Evolutionary conservation across 2,888 invertebrate species (phyloP), one percentile per base, ranked within the genome.

Genomic region (Cataglyphis albicans): DNA sequence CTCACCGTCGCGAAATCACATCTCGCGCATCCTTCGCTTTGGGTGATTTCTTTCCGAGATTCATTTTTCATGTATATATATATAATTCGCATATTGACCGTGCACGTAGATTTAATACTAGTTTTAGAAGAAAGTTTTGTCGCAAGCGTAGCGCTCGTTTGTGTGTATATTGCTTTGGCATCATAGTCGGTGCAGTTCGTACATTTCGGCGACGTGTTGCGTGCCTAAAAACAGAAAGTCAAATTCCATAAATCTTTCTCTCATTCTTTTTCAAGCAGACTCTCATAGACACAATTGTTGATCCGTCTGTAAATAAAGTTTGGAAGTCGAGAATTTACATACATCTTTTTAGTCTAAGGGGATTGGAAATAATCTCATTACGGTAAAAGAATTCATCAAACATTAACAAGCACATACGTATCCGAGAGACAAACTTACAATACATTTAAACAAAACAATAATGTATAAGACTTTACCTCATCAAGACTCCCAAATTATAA

Each of bases 401-500:
- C 57, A 57, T 76, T 25, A 68, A 55, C 38, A 25, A 38, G 48
- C 35, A n/a, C n/a, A n/a, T n/a, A 4, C 48, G 25, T 25, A 3
- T 18, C 3, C 25, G n/a, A 48, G 48, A 41, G 21, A 68, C 52
- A 12, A 15, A 4, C 15, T 44, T 59, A 44, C 7, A 21, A 5
- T 18, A 32, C 32, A 25, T 25, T 25, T 25, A 25, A 25, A 55
- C 25, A 35, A 41, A 73, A 76, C 29, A 38, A 57, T 32, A 59
- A 74, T 15, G 18, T 61, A 32, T n/a, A 21, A 48, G 44, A 32
- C 12, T 32, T 78, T 85, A 93, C 94, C 94, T 94, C 94, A 94
- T 94, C 93, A 94, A 94, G 94, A 92, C 94, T 94, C 94, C 94
- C 94, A 94, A 94, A 94, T 94, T 93, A 93, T 91, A 92, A 92